Percentiles rank a stretch among this genome's conserved stretches.
Conservation (phyloP, 2,888 invertebrate genomes). For the Cephus rjabovi region DNA sequence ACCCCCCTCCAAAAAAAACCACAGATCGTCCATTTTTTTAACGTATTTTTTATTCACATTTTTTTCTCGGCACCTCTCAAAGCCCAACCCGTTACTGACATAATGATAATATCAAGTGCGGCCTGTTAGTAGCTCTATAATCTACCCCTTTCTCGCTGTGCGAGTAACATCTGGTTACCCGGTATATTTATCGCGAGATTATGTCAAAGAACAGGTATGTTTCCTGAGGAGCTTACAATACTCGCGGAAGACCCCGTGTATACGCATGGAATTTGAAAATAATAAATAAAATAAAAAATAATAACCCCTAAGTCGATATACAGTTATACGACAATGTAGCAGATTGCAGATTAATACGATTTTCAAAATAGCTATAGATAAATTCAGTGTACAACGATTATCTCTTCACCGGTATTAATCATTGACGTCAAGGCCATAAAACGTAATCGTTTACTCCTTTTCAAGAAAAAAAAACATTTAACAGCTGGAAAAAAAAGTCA, state of each 20-base stretch:
- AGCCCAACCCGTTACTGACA: neutral
- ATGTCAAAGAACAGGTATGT: neutral
- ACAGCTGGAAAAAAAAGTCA: neutral
- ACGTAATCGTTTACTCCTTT: neutral
- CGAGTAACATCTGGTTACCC: constrained; percentile 46
- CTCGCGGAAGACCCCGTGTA: neutral
- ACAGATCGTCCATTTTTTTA: neutral
- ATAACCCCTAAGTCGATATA: neutral
- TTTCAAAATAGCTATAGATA: neutral
- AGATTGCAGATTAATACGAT: neutral
- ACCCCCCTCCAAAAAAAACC: too few relatives aligned
- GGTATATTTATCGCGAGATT: constrained; percentile 31
- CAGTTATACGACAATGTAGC: neutral
- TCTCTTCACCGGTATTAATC: neutral
- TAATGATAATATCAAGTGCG: neutral
- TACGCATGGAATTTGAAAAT: neutral
- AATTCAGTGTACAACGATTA: neutral
- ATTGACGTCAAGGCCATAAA: neutral
- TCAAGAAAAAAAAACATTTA: neutral
- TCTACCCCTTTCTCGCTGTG: constrained; percentile 13
- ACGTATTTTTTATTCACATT: neutral
- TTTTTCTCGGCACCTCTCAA: neutral
- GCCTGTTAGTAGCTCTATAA: constrained; percentile 2
- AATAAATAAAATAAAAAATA: neutral
- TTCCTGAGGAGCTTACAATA: neutral